Percentiles rank a stretch among this genome's conserved stretches.
phyloP scores from a whole-genome alignment of 2,113 vertebrate species.

The Misgurnus anguillicaudatus region DNA sequence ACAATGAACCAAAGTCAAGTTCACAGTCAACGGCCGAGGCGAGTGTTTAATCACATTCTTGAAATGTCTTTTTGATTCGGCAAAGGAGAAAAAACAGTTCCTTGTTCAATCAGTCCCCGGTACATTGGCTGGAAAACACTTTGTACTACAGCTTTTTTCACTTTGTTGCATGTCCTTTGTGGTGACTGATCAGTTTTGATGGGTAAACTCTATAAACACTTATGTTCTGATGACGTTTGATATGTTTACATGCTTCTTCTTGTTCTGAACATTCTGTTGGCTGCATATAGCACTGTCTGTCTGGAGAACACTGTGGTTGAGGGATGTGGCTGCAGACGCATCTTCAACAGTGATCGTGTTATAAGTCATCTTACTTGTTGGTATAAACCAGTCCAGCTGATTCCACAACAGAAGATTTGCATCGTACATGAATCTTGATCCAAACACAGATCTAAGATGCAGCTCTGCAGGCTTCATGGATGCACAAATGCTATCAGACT shows the following conservation, averaged over 20 bases:
- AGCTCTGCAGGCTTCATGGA: not conserved
- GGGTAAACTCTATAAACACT: not conserved
- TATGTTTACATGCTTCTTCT: constrained; percentile 27
- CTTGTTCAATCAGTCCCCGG: not conserved
- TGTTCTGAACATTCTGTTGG: constrained; percentile 3
- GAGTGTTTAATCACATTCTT: constrained; percentile 24
- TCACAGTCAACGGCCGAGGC: constrained; percentile 40
- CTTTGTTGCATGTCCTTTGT: not conserved
- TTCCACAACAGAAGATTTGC: not conserved
- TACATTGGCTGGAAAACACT: not conserved
- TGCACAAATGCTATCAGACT: constrained; percentile 12
- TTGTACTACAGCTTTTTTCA: not conserved
- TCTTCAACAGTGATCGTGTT: not conserved
- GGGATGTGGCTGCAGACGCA: constrained; percentile 19
- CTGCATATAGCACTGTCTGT: constrained; percentile 17
- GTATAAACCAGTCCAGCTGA: no score
- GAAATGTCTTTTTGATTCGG: constrained; percentile 11
- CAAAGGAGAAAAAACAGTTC: not conserved
- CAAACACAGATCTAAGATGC: not conserved
- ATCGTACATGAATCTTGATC: constrained; percentile 23
- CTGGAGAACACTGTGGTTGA: constrained; percentile 24
- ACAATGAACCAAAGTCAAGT: constrained; percentile 38
- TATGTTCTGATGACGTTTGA: not conserved
- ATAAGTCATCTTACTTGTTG: not conserved
- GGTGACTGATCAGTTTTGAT: not conserved